phyloP scores from a whole-genome alignment of 2,113 vertebrate species.

The Sorex araneus region DNA sequence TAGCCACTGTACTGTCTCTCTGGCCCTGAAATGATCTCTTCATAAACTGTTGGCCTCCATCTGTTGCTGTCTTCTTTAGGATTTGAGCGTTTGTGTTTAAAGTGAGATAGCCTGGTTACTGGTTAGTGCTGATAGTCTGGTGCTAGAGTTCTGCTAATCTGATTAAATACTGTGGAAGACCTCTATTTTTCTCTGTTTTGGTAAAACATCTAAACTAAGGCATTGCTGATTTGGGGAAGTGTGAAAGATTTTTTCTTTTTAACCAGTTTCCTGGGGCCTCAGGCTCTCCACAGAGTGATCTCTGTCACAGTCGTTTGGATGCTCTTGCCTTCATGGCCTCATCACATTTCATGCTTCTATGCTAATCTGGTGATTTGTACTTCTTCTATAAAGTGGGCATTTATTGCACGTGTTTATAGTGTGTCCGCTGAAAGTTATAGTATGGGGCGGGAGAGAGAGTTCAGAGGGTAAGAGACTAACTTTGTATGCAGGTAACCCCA shows the following conservation, averaged over 20 bases:
- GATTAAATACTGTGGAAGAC: neutral
- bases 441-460: too few relatives aligned
- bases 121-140: neutral
- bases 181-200: neutral
- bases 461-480: too few relatives aligned
- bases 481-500: too few relatives aligned
- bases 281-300: neutral
- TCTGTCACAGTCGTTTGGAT: neutral
- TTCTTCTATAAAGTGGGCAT: neutral
- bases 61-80: neutral
- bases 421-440: neutral
- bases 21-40: too few relatives aligned
- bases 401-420: constrained; percentile 35
- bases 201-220: neutral
- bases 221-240: neutral
- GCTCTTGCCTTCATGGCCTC: neutral
- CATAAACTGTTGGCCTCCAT: too few relatives aligned
- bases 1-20: too few relatives aligned
- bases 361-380: neutral
- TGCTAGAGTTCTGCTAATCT: neutral
- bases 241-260: neutral
- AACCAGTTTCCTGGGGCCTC: neutral
- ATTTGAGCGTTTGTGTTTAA: constrained; percentile 28
- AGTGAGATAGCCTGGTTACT: neutral
- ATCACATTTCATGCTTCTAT: neutral